A percentile compares a stretch with the other conserved stretches of the same genome.
phyloP scores from a whole-genome alignment of 1,140 invertebrate species.

The Theocolax elegans region DNA sequence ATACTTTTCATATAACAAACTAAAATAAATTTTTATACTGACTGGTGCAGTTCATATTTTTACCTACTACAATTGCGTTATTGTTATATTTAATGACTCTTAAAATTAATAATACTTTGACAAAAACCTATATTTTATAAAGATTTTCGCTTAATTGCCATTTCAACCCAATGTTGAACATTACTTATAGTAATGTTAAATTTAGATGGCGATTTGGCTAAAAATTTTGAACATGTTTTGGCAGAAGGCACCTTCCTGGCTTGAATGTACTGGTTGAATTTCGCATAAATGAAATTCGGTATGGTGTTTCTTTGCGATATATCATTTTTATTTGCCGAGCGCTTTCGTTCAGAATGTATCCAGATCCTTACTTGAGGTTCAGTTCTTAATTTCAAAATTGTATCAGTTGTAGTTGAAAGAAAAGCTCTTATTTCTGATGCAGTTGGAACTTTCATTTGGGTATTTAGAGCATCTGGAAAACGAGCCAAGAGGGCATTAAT shows the following conservation, averaged over 20 bases:
- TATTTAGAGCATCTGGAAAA: not conserved
- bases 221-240: not conserved
- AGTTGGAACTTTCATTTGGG: not conserved
- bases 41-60: too few species aligned
- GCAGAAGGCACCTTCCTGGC: not conserved
- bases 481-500: not conserved
- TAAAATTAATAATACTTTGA: too few species aligned
- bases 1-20: too few species aligned
- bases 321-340: not conserved
- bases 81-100: too few species aligned
- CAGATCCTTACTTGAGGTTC: not conserved
- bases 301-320: not conserved
- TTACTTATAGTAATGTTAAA: not conserved
- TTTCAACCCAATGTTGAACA: not conserved
- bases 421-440: not conserved
- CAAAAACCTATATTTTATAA: too few species aligned
- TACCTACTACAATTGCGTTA: too few species aligned
- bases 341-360: not conserved
- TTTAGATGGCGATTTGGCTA: not conserved
- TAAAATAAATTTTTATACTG: too few species aligned
- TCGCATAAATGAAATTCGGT: not conserved
- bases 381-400: not conserved
- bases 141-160: not conserved
- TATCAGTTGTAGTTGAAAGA: not conserved
- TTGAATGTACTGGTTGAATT: not conserved